phyloP scores from a whole-genome alignment of 2,797 vertebrate species.

The Carcharodon carcharias region DNA sequence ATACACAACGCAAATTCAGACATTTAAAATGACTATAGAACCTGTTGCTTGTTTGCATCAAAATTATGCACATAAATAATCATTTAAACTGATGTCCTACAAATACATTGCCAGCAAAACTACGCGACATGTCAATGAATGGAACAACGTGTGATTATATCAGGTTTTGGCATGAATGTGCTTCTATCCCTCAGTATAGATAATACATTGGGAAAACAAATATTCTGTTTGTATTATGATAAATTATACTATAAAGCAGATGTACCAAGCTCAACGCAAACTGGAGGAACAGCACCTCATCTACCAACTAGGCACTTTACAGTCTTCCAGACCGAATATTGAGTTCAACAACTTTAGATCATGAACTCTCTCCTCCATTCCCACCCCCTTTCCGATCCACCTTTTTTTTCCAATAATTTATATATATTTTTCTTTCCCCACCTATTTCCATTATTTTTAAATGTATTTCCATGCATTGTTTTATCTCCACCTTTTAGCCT shows the following conservation, averaged over 20 bases:
- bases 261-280: too few species aligned
- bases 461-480: too few species aligned
- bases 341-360: too few species aligned
- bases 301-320: too few species aligned
- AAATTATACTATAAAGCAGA: neutral
- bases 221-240: neutral
- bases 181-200: neutral
- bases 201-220: neutral
- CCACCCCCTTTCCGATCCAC: too few species aligned
- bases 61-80: neutral
- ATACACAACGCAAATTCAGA: neutral
- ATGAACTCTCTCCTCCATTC: too few species aligned
- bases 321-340: too few species aligned
- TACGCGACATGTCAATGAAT: neutral
- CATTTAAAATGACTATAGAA: neutral
- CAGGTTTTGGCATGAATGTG: neutral
- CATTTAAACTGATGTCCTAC: neutral
- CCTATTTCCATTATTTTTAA: too few species aligned
- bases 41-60: neutral
- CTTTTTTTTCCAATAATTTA: too few species aligned
- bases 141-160: neutral
- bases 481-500: too few species aligned
- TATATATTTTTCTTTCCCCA: too few species aligned
- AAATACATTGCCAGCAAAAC: neutral
- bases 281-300: too few species aligned